phyloP scores from a whole-genome alignment of 2,888 invertebrate species.

The Euplagia quadripunctaria region DNA sequence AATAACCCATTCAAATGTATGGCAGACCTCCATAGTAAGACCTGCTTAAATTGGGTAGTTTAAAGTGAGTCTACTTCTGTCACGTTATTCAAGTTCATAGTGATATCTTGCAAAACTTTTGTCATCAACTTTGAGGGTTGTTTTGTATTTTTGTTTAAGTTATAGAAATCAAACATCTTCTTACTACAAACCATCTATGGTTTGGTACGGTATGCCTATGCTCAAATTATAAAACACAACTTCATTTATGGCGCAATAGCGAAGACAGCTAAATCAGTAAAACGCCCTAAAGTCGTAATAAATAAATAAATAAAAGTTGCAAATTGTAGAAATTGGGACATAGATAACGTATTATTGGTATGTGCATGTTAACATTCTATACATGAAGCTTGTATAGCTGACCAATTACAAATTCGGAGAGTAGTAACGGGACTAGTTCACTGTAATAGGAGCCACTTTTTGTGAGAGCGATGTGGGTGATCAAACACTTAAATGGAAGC shows the following conservation, averaged over 20 bases:
- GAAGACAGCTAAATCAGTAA: too few species aligned
- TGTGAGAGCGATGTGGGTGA: conserved; percentile 13
- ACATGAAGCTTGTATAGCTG: conserved; percentile 28
- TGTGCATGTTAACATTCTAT: conserved; percentile 50
- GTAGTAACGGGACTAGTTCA: conserved; percentile 39
- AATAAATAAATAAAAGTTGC: too few species aligned
- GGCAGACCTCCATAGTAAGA: not conserved
- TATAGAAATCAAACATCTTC: too few species aligned
- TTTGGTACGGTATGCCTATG: too few species aligned
- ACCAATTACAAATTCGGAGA: conserved; percentile 30
- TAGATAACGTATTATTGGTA: conserved; percentile 11
- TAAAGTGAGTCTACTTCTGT: too few species aligned
- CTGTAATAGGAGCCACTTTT: conserved; percentile 30
- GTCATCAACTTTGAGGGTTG: too few species aligned
- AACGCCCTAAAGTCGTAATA: not conserved
- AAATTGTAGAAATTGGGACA: not conserved
- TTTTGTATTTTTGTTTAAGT: too few species aligned
- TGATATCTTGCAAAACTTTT: too few species aligned
- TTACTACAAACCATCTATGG: too few species aligned
- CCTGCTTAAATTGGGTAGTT: not conserved
- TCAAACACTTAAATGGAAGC: not conserved
- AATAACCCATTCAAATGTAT: not conserved
- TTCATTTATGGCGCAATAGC: too few species aligned
- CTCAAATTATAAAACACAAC: too few species aligned
- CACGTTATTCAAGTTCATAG: too few species aligned